phyloP scores from a whole-genome alignment of 2,113 vertebrate genomes.

The Bos indicus region DNA sequence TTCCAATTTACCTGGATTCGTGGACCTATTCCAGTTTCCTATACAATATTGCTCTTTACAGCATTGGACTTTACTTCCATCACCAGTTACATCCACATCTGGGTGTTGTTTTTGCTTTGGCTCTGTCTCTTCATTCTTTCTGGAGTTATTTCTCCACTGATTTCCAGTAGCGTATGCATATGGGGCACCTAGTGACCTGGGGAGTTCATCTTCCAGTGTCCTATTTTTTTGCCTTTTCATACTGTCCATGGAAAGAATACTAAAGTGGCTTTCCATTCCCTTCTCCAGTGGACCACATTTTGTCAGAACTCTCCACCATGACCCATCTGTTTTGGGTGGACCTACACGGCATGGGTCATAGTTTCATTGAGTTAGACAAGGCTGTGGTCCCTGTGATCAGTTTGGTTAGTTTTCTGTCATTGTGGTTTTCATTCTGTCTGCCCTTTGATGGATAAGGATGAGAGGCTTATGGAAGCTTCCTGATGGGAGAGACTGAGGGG shows the following conservation, averaged over 20 bases:
- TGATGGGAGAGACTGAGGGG: not conserved
- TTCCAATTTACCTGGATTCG: not conserved
- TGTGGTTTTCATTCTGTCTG: not conserved
- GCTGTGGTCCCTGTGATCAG: not conserved
- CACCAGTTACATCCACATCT: not conserved
- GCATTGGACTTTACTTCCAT: not conserved
- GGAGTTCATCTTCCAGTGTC: not conserved
- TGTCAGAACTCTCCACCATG: not conserved
- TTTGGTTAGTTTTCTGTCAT: not conserved
- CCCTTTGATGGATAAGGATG: not conserved
- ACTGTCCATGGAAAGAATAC: not conserved
- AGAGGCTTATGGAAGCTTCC: not conserved
- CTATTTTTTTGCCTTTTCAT: not conserved
- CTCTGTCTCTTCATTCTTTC: not conserved
- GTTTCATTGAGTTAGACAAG: not conserved
- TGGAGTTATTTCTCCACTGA: not conserved
- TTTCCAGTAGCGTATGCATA: not conserved
- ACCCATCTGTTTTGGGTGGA: not conserved
- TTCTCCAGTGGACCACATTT: not conserved
- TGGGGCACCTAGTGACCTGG: not conserved
- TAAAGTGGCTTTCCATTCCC: not conserved
- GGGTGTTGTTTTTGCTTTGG: not conserved
- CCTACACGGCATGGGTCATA: not conserved
- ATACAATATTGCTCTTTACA: not conserved
- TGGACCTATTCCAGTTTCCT: not conserved